Evolutionary conservation across 2,888 invertebrate species (phyloP), one percentile per base, ranked within the genome.

Genomic region (Cheilosia pagana): DNA sequence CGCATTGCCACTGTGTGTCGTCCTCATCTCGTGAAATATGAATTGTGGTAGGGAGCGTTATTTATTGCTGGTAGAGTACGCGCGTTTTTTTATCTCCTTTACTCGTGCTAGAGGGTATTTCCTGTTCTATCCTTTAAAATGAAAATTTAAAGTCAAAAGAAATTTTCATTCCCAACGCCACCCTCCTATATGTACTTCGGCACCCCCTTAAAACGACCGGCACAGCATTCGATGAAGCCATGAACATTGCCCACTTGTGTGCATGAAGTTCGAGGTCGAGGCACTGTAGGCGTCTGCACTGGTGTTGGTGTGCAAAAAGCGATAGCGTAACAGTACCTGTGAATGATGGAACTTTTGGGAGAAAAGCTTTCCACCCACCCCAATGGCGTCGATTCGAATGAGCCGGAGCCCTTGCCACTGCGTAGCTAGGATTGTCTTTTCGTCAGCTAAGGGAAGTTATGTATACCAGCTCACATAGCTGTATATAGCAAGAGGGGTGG

Each of bases 181-280:
- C 28, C 28, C 28, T 28, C n/a, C n/a, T n/a, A n/a, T n/a, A 28
- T 28, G 28, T 28, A 25, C 23, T 3, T 3, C 23, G 4, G 5
- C 50, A n/a, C n/a, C 62, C 45, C 28, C 43, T 7, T 19, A 50
- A 39, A 60, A 60, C 43, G 52, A 75, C 75, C 59, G 25, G 25
- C 53, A 71, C 53, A 71, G 60, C 71, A 67, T 77, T 82, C 67
- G 78, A 72, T 82, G 82, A 82, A 71, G 82, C 82, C 78, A 62
- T 55, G 78, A 74, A 76, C 79, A 81, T 81, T 79, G 75, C 79
- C 85, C 85, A 85, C 81, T 85, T 85, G 81, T 85, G 71, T 85
- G 85, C 85, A 85, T 81, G 85, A 85, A 85, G 85, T 85, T 85
- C 85, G 79, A 85, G 85, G 85, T 81, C 85, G 85, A 85, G 71